phyloP scores from a whole-genome alignment of 2,797 vertebrate genomes.

The Pipistrellus kuhlii region DNA sequence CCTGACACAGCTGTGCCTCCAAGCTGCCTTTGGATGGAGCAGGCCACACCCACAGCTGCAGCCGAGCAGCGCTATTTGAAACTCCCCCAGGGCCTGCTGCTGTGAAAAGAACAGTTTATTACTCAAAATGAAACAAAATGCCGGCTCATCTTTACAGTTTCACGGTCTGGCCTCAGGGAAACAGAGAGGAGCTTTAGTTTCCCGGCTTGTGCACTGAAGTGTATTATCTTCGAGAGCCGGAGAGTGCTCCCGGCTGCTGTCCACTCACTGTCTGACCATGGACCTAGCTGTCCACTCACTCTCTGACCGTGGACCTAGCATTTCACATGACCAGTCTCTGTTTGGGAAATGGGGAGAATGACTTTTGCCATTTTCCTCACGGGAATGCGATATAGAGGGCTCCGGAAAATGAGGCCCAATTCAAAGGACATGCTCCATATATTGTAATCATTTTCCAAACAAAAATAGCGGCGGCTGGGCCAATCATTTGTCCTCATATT shows the following conservation, averaged over 20 bases:
- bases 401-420: not conserved
- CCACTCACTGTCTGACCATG: not conserved
- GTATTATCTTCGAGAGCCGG: conserved; percentile 9
- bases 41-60: conserved; percentile 78
- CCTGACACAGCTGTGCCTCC: conserved; percentile 72
- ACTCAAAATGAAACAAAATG: conserved; percentile 82
- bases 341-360: conserved; percentile 26
- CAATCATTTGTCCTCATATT: not conserved
- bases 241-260: conserved; percentile 29
- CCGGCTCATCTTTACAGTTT: conserved; percentile 79
- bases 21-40: conserved; percentile 45
- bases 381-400: not conserved
- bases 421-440: not conserved
- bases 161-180: conserved; percentile 70
- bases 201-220: conserved; percentile 22
- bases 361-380: not conserved
- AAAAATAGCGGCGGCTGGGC: not conserved
- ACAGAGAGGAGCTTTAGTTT: conserved; percentile 70
- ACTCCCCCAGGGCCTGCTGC: conserved; percentile 73
- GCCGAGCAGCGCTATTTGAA: conserved; percentile 66
- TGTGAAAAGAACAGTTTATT: conserved; percentile 79
- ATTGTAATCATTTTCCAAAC: not conserved
- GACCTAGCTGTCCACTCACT: not conserved
- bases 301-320: not conserved
- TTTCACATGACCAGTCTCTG: not conserved